A percentile compares a stretch with the other conserved stretches of the same genome.
Evolutionary conservation across 2,888 invertebrate species (phyloP).

Genomic region (Erebia epiphron): DNA sequence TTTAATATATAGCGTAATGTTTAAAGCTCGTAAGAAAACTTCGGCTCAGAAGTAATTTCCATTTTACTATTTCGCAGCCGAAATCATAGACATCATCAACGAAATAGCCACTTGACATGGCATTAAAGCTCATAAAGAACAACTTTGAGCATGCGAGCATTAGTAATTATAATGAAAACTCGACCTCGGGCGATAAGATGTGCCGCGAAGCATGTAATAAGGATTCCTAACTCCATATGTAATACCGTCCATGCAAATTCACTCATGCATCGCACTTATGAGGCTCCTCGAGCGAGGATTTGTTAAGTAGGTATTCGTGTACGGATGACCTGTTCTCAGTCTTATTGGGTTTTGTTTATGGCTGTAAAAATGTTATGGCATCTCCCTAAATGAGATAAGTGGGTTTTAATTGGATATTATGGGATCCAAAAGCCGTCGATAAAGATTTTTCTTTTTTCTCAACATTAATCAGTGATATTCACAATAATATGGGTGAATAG

Average conservation of each 20-base stretch:
- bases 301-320: conserved; percentile 33
- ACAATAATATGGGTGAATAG: too few species aligned
- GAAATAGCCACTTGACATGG: conserved; percentile 38
- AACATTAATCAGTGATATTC: too few species aligned
- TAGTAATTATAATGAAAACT: conserved; percentile 78
- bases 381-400: background rate
- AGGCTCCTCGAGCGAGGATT: conserved; percentile 38
- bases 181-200: conserved; percentile 80
- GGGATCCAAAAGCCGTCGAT: background rate
- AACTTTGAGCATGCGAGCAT: conserved; percentile 70
- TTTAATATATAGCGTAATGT: too few species aligned
- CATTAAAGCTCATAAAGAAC: conserved; percentile 49
- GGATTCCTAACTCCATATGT: conserved; percentile 57
- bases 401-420: background rate
- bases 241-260: conserved; percentile 66
- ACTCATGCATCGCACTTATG: conserved; percentile 61
- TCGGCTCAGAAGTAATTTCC: background rate
- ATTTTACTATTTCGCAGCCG: background rate
- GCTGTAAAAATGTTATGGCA: background rate
- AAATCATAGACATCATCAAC: conserved; percentile 22
- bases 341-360: conserved; percentile 13
- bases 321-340: conserved; percentile 19
- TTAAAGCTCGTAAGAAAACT: too few species aligned
- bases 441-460: background rate
- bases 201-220: conserved; percentile 79